Evolutionary conservation across 2,797 vertebrate genomes (phyloP).

Genomic region (Cacajao melanocephalus): DNA sequence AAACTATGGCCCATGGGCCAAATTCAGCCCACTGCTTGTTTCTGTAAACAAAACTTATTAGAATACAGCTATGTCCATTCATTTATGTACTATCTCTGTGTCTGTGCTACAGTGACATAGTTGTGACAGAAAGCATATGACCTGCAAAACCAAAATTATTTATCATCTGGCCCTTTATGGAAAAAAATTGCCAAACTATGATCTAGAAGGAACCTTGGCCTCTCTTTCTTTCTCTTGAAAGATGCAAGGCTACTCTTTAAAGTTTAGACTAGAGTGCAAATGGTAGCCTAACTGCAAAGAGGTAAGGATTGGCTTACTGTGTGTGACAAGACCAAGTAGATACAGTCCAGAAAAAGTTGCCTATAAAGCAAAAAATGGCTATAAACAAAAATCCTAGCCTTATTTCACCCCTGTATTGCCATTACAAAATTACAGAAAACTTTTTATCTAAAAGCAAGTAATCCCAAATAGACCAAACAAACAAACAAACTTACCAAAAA

Average conservation of each 20-base stretch:
- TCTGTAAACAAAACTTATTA: neutral
- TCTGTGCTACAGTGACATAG: neutral
- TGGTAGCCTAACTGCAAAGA: neutral
- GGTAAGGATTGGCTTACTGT: neutral
- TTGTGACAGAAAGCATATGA: neutral
- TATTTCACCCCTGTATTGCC: neutral
- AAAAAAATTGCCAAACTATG: neutral
- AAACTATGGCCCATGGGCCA: neutral
- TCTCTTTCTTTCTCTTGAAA: neutral
- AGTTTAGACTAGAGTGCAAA: neutral
- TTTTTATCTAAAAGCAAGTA: conserved; percentile 30
- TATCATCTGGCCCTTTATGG: neutral
- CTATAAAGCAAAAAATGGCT: conserved; percentile 9
- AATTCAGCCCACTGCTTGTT: neutral
- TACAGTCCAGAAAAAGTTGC: conserved; percentile 21
- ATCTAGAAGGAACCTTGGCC: neutral
- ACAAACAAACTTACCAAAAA: neutral
- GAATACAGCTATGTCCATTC: neutral
- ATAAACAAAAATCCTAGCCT: conserved; percentile 1
- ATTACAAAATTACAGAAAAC: conserved; percentile 30
- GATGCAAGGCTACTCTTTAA: neutral
- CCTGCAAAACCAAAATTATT: neutral
- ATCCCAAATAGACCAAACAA: neutral
- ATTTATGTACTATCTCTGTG: neutral
- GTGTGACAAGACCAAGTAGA: neutral